These are phyloP conservation scores for Torymus auratus DNA, from an alignment of 2,888 invertebrate species.

Conservation along the genomic window DNA sequence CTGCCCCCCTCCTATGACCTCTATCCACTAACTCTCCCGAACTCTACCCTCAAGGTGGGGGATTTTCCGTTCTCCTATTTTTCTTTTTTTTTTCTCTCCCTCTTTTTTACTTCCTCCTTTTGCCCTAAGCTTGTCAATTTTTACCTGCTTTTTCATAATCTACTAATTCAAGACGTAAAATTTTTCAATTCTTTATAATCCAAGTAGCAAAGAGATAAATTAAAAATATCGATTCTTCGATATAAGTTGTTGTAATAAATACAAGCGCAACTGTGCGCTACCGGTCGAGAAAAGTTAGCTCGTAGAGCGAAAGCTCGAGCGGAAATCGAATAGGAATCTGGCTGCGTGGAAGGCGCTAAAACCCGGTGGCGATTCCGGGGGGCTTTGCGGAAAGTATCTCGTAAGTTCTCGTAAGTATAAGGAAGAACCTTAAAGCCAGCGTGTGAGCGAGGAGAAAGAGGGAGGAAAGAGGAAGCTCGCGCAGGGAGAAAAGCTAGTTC, in stretches of 20 bases:
- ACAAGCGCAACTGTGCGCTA: no score
- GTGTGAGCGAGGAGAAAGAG: background rate
- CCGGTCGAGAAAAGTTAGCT: background rate
- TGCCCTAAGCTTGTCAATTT: background rate
- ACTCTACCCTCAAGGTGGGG: background rate
- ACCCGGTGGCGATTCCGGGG: slow-evolving; percentile 39
- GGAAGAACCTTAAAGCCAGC: slow-evolving; percentile 58
- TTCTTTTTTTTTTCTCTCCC: background rate
- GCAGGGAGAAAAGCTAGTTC: background rate
- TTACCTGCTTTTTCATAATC: no score
- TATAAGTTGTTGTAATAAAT: background rate
- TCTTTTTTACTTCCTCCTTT: slow-evolving; percentile 17
- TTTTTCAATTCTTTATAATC: no score
- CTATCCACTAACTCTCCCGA: slow-evolving; percentile 27
- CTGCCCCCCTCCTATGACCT: slow-evolving; percentile 56
- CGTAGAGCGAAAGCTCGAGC: background rate
- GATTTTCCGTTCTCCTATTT: slow-evolving; percentile 35
- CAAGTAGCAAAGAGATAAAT: no score
- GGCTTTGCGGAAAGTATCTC: slow-evolving; percentile 57
- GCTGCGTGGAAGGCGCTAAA: slow-evolving; percentile 24
- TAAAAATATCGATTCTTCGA: no score
- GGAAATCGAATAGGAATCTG: slow-evolving; percentile 38
- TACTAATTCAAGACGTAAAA: no score
- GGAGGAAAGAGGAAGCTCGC: background rate
- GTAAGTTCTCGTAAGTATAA: slow-evolving; percentile 59